Evolutionary conservation across 2,888 invertebrate genomes (phyloP), one percentile per base, ranked within the genome.

Genomic region (Poecilobothrus nobilitatus): DNA sequence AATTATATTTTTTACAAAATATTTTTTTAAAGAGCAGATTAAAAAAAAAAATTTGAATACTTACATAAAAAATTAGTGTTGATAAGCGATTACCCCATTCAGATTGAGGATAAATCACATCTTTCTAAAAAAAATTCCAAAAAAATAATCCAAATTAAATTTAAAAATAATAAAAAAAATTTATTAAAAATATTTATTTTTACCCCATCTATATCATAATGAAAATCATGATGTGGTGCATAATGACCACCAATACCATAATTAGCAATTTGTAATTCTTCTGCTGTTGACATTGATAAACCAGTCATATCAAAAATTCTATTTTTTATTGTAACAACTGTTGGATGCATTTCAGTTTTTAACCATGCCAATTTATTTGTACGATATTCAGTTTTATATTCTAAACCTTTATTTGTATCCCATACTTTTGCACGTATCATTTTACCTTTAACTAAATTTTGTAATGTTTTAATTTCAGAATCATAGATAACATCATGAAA

Each of bases 201-300:
- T 12, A 37, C 8, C 37, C 37, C 12, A 18, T 53, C 5, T 27
- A n/a, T 15, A 44, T 53, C 15, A 53, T 18, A 6, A 53, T 53
- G 53, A 68, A 78, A 87, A 79, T 84, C 88, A 78, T 86, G 88
- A 68, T 88, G 88, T 68, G 80, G 80, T 41, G 87, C 87, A 76
- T 88, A 89, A 75, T 88, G 88, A 1, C 88, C 89, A n/a, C 88
- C 89, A 53, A 89, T 82, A n/a, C 88, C 89, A 78, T 89, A 89
- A 74, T 89, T 89, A 41, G 85, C 87, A 61, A 89, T 83, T 79
- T 89, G 89, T 63, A 88, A 78, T 65, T 85, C 84, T 78, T 89
- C 89, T 1, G 87, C 86, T 1, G 85, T 85, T 0, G 78, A 77
- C 81, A 86, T 82, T 44, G 84, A 82, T 44, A 89, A 76, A 1